Percentiles rank a stretch among this genome's conserved stretches.
These are phyloP conservation scores for Cepaea nemoralis DNA, from an alignment of 1,140 invertebrate species.

Conservation along the genomic window DNA sequence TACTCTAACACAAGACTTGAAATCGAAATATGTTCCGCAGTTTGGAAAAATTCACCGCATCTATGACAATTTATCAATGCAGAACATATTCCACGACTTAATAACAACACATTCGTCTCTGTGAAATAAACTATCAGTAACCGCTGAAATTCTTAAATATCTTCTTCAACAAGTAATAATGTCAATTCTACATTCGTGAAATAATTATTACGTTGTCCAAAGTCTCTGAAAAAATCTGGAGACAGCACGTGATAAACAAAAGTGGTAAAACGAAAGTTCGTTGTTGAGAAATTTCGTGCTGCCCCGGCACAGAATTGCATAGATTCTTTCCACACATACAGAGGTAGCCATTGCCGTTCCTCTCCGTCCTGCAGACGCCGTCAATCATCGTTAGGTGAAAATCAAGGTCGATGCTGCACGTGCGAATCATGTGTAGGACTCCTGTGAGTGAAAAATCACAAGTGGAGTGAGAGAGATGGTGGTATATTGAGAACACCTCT, in stretches of 20 bases:
- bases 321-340: constrained; percentile 64
- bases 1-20: too few relatives aligned
- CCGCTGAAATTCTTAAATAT: too few relatives aligned
- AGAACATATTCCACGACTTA: too few relatives aligned
- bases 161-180: too few relatives aligned
- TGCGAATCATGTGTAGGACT: constrained; percentile 55
- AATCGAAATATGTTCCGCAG: too few relatives aligned
- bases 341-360: constrained; percentile 61
- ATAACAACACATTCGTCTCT: too few relatives aligned
- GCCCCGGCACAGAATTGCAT: constrained; percentile 51
- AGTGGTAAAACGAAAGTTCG: background rate
- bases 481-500: too few relatives aligned
- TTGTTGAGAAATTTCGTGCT: background rate
- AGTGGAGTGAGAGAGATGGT: too few relatives aligned
- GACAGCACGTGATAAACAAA: background rate
- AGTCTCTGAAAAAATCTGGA: background rate
- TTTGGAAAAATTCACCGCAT: too few relatives aligned
- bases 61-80: too few relatives aligned
- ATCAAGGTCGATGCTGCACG: constrained; percentile 56
- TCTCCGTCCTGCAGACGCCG: constrained; percentile 61
- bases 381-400: constrained; percentile 62
- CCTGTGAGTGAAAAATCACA: constrained; percentile 46
- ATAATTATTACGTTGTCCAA: background rate
- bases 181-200: background rate
- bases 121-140: too few relatives aligned